Evolutionary conservation across 1,140 invertebrate species (phyloP), one percentile per base, ranked within the genome.

Genomic region (Eriocheir sinensis): DNA sequence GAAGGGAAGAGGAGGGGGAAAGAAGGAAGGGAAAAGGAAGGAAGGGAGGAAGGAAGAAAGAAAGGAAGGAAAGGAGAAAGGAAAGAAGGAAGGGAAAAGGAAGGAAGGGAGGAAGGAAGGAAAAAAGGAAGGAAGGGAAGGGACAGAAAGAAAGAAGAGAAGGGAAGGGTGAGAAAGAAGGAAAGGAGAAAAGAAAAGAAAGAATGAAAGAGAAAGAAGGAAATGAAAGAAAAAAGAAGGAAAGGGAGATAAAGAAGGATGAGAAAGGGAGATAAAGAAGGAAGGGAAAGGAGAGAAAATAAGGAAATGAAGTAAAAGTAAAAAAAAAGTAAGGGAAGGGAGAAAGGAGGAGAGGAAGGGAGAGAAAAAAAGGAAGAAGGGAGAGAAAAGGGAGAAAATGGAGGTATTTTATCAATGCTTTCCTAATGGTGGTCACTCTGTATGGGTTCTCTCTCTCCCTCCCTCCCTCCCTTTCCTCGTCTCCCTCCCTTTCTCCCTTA

Each of bases 341-440:
- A 30, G 27, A 27, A 27, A 81, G 79, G 79, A 81, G 80, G 80
- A 81, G 80, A n/a, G 30, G 80, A n/a, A 81, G 80, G 80, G 12
- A 8, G 27, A 4, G n/a, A 6, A 72, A n/a, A n/a, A n/a, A n/a
- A n/a, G n/a, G n/a, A n/a, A 72, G 36, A 83, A 15, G 15, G 80
- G n/a, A n/a, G n/a, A n/a, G 80, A 83, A n/a, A n/a, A n/a, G 80
- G 30, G 80, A 38, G 36, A 38, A 38, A 38, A 83, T 83, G 80
- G 80, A 83, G 80, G 30, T 88, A 40, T 40, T 88, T 88, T 36
- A 88, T 88, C 27, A 38, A 9, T 40, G 36, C 41, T 88, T n/a
- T 88, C 4, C 36, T 88, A 36, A n/a, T 88, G 36, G 27, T 34
- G 32, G 12, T 27, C 41, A 27, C 27, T 8, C 27, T 40, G 27